Percentiles rank a stretch among this genome's conserved stretches.
phyloP scores from a whole-genome alignment of 2,888 invertebrate species.

The Acronicta psi region DNA sequence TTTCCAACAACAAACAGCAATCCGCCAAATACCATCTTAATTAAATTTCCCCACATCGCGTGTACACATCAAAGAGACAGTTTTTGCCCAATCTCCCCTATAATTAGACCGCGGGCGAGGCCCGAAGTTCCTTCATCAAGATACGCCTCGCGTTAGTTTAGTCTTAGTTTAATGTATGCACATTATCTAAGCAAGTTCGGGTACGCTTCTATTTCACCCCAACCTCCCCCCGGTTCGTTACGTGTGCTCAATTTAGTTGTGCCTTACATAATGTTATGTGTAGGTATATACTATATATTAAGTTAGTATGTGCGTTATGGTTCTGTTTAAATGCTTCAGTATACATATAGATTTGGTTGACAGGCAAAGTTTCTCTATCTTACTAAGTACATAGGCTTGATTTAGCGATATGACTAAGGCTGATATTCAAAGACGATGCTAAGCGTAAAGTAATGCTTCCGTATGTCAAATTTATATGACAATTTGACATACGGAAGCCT shows the following conservation, averaged over 20 bases:
- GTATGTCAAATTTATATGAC: too few relatives aligned
- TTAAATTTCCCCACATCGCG: slow-evolving; percentile 58
- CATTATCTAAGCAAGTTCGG: slow-evolving; percentile 88
- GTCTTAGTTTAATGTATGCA: slow-evolving; percentile 89
- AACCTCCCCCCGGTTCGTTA: slow-evolving; percentile 65
- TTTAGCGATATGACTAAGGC: too few relatives aligned
- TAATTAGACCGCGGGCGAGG: slow-evolving; percentile 83
- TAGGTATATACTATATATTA: slow-evolving; percentile 12
- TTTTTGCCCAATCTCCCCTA: slow-evolving; percentile 71
- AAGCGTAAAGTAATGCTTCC: too few relatives aligned
- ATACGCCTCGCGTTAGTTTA: slow-evolving; percentile 84
- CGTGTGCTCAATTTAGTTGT: slow-evolving; percentile 77
- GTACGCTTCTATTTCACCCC: slow-evolving; percentile 64
- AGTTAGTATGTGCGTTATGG: slow-evolving; percentile 14
- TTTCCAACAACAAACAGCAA: slow-evolving; percentile 36
- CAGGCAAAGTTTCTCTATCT: not conserved
- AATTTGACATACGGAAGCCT: too few relatives aligned
- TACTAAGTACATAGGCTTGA: too few relatives aligned
- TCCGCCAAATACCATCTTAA: slow-evolving; percentile 46
- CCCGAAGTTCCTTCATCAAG: slow-evolving; percentile 86
- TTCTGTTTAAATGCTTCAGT: slow-evolving; percentile 13
- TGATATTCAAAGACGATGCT: too few relatives aligned
- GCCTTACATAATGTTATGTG: slow-evolving; percentile 54
- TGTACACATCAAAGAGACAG: slow-evolving; percentile 54
- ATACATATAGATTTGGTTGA: not conserved